Evolutionary conservation across 2,888 invertebrate genomes (phyloP).

Genomic region (Pristionchus mayeri): DNA sequence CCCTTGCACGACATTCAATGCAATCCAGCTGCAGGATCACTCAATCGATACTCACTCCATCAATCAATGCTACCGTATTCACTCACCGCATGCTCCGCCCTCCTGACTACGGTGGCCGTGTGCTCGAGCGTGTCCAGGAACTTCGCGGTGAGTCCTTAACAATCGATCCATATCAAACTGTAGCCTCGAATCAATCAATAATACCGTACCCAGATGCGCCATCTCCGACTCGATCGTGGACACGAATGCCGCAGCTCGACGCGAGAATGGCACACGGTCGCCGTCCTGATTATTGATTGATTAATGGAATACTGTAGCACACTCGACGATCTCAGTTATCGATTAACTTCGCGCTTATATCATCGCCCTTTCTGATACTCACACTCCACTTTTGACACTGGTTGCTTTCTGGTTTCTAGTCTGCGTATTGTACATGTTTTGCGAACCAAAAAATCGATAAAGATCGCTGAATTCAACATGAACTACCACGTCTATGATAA

Average conservation of each 20-base stretch:
- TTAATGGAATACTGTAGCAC: neutral
- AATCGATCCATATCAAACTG: neutral
- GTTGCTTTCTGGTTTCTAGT: neutral
- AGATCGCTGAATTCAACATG: neutral
- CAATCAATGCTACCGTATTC: slow-evolving; percentile 4
- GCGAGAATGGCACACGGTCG: slow-evolving; percentile 48
- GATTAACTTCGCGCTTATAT: neutral
- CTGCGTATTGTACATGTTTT: too few species aligned
- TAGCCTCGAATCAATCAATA: slow-evolving; percentile 25
- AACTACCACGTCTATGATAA: too few species aligned
- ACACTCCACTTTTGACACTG: neutral
- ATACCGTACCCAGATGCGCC: slow-evolving; percentile 56
- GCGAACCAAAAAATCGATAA: too few species aligned
- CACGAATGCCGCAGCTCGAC: slow-evolving; percentile 61
- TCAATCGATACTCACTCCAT: neutral
- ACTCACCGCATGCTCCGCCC: slow-evolving; percentile 54
- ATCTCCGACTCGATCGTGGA: slow-evolving; percentile 64
- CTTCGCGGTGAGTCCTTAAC: slow-evolving; percentile 46
- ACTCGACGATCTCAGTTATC: too few species aligned
- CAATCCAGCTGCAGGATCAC: neutral
- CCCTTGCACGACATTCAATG: neutral
- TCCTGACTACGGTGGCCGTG: slow-evolving; percentile 58
- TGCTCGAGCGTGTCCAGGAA: slow-evolving; percentile 61
- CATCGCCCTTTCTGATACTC: neutral
- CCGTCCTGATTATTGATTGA: slow-evolving; percentile 35